These are phyloP conservation scores for Nasonia longicornis DNA, from an alignment of 1,140 invertebrate species.

Conservation along the genomic window DNA sequence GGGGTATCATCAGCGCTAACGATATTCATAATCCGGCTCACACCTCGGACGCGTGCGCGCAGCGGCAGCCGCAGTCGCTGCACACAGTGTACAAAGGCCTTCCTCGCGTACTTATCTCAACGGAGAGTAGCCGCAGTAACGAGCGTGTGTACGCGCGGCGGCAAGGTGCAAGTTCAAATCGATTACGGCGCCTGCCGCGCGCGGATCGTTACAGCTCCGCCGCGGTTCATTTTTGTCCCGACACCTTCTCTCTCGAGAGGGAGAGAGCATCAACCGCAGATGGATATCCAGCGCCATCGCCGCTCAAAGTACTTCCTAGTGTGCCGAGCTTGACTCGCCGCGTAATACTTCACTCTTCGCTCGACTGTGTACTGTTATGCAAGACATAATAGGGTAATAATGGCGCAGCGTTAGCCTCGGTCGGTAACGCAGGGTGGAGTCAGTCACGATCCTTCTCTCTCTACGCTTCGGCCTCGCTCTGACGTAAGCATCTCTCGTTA, in stretches of 20 bases:
- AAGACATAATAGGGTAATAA: constrained; percentile 65
- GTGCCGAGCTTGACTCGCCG: constrained; percentile 31
- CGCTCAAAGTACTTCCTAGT: constrained; percentile 18
- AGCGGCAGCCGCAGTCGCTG: too few relatives aligned
- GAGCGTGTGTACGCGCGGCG: constrained; percentile 4
- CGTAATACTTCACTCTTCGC: constrained; percentile 45
- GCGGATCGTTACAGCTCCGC: constrained; percentile 40
- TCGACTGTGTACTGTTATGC: constrained; percentile 60
- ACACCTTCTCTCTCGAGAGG: constrained; percentile 34
- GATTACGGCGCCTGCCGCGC: constrained; percentile 49
- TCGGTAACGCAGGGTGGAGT: constrained; percentile 61
- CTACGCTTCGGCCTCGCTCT: constrained; percentile 8
- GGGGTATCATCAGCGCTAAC: neutral
- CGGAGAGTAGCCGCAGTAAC: constrained; percentile 19
- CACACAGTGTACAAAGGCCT: neutral
- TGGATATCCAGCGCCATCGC: constrained; percentile 20
- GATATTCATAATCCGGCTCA: constrained; percentile 28
- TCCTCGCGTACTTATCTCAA: neutral
- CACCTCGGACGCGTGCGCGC: neutral
- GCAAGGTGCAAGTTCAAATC: constrained; percentile 58
- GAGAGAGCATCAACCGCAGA: constrained; percentile 2
- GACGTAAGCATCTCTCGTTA: constrained; percentile 14
- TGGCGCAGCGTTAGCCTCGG: constrained; percentile 48
- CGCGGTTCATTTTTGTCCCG: constrained; percentile 43
- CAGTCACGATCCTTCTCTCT: constrained; percentile 57